A percentile compares a stretch with the other conserved stretches of the same genome.
Conservation (phyloP, 1,140 invertebrate species). For the Drosophila insularis region DNA sequence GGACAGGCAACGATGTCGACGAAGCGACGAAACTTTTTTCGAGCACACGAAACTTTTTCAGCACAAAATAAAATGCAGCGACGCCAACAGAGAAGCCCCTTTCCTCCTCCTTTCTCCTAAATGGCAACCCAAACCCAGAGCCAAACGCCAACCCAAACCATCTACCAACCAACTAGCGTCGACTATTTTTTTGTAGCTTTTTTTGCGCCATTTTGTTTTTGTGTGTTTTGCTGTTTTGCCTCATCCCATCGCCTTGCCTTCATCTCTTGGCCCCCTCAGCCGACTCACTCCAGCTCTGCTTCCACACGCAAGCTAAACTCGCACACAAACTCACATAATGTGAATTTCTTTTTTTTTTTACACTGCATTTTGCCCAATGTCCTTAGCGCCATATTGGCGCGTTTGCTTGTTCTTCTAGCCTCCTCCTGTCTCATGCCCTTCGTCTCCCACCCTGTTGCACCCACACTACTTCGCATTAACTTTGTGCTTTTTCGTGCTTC, state of each 20-base stretch:
- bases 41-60: constrained; percentile 83
- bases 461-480: constrained; percentile 59
- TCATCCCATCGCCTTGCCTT: constrained; percentile 40
- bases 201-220: constrained; percentile 79
- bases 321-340: constrained; percentile 58
- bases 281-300: not conserved
- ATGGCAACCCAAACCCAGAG: not conserved
- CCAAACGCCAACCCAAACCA: constrained; percentile 15
- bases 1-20: constrained; percentile 68
- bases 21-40: constrained; percentile 81
- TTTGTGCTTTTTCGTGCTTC: constrained; percentile 78
- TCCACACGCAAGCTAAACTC: constrained; percentile 31
- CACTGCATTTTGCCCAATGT: constrained; percentile 78
- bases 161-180: constrained; percentile 35
- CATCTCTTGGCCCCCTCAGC: constrained; percentile 15
- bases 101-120: constrained; percentile 28
- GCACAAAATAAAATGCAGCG: constrained; percentile 79
- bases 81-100: constrained; percentile 33
- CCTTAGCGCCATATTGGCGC: constrained; percentile 74
- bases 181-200: constrained; percentile 44
- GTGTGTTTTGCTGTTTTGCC: constrained; percentile 77
- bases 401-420: constrained; percentile 43
- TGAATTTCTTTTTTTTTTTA: constrained; percentile 58
- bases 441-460: constrained; percentile 12
- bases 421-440: not conserved